Percentiles rank a stretch among this genome's conserved stretches.
phyloP scores from a whole-genome alignment of 2,888 invertebrate genomes.

The Macrostomum cliftonense region DNA sequence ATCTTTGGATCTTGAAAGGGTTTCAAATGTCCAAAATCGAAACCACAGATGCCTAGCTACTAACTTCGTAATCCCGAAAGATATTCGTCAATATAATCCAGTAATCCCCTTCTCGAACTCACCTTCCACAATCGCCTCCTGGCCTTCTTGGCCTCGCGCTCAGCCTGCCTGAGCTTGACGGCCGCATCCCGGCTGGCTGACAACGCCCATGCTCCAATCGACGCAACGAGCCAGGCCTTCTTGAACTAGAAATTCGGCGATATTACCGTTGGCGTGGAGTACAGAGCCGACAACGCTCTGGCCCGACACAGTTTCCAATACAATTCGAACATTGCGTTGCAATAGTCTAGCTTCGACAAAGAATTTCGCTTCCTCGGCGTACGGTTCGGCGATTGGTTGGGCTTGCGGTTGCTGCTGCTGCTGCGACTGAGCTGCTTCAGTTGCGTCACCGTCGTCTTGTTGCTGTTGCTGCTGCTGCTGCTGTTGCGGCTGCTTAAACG shows the following conservation, averaged over 20 bases:
- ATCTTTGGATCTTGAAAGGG: too few species aligned
- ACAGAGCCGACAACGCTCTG: conserved; percentile 71
- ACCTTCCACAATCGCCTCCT: too few species aligned
- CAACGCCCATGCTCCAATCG: conserved; percentile 71
- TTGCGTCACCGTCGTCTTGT: not conserved
- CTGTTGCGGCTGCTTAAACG: conserved; percentile 1
- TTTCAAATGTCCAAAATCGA: too few species aligned
- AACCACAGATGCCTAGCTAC: too few species aligned
- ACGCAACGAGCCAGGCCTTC: conserved; percentile 84
- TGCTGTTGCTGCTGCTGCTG: too few species aligned
- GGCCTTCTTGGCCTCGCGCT: too few species aligned
- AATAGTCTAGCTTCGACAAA: conserved; percentile 76
- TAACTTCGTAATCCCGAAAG: too few species aligned
- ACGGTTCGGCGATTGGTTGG: conserved; percentile 40
- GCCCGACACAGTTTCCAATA: conserved; percentile 64
- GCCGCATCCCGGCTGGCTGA: conserved; percentile 32
- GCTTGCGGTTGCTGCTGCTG: not conserved
- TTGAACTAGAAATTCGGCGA: conserved; percentile 68
- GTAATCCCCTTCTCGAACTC: too few species aligned
- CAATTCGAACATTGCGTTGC: conserved; percentile 54
- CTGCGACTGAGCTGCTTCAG: not conserved
- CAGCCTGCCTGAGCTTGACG: too few species aligned
- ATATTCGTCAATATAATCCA: too few species aligned
- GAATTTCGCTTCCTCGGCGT: conserved; percentile 73
- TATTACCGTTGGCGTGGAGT: conserved; percentile 68